These are phyloP conservation scores for Ctenoplectra terminalis DNA, from an alignment of 1,140 invertebrate species.

Conservation along the genomic window DNA sequence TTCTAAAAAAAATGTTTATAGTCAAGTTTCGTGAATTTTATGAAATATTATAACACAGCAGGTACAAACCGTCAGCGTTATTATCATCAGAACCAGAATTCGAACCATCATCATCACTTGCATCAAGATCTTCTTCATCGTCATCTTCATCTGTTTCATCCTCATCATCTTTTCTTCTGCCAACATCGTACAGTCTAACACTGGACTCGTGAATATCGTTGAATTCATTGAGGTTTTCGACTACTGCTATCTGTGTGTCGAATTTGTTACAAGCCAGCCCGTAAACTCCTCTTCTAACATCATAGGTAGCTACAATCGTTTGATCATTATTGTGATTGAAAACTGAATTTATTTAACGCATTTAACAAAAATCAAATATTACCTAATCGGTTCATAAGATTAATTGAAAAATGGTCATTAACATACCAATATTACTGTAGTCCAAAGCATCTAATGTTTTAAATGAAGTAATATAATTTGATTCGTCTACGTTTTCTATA, in stretches of 20 bases:
- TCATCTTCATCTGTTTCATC: constrained; percentile 90
- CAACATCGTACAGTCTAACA: constrained; percentile 92
- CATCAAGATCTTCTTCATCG: constrained; percentile 86
- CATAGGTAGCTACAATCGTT: constrained; percentile 89
- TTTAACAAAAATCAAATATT: constrained; percentile 1
- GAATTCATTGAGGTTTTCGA: constrained; percentile 91
- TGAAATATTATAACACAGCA: constrained; percentile 33
- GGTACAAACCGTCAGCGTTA: constrained; percentile 82
- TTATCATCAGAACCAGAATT: constrained; percentile 84
- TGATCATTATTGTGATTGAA: constrained; percentile 84
- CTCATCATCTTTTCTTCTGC: constrained; percentile 88
- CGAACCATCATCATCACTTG: constrained; percentile 81
- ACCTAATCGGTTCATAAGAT: not conserved
- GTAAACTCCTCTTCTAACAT: constrained; percentile 93
- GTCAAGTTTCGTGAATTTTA: not conserved
- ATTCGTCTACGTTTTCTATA: constrained; percentile 86
- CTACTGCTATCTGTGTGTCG: constrained; percentile 91
- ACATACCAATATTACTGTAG: constrained; percentile 94
- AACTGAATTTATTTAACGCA: constrained; percentile 32
- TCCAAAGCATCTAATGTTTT: constrained; percentile 96
- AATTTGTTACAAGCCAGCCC: constrained; percentile 89
- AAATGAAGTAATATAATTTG: constrained; percentile 93
- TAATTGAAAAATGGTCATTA: not conserved
- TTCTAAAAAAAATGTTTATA: not conserved
- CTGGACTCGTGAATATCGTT: constrained; percentile 92